Conservation (phyloP, 2,797 vertebrate species). For the Pteropus rufus region DNA sequence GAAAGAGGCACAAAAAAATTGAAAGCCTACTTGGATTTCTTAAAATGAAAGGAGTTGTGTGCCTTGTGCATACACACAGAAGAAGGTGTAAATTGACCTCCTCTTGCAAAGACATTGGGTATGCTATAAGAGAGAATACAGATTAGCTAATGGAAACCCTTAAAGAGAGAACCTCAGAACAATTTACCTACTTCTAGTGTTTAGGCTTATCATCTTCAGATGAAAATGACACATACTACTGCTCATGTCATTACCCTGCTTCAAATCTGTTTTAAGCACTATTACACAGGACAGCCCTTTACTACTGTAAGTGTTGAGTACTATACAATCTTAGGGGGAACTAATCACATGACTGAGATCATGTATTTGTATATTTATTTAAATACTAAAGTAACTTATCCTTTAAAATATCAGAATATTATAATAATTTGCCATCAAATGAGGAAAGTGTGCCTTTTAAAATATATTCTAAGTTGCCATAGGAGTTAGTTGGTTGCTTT, state of each 20-base stretch:
- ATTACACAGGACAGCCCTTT: not conserved
- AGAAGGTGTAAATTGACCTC: not conserved
- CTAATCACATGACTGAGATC: not conserved
- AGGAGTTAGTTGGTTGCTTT: not conserved
- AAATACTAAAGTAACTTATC: not conserved
- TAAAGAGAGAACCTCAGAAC: not conserved
- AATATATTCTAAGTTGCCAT: not conserved
- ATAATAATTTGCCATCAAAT: not conserved
- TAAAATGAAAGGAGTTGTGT: not conserved
- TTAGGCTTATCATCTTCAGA: not conserved
- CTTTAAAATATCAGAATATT: not conserved
- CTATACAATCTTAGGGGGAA: not conserved
- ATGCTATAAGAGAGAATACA: not conserved
- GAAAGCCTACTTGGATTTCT: not conserved
- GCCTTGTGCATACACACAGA: not conserved
- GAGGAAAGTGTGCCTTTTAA: not conserved
- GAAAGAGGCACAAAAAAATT: not conserved
- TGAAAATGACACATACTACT: not conserved
- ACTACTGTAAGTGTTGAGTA: not conserved
- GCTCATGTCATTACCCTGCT: not conserved
- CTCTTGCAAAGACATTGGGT: not conserved
- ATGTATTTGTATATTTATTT: not conserved
- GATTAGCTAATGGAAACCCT: not conserved
- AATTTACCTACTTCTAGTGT: not conserved
- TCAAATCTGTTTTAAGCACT: not conserved